Conservation (phyloP, 2,888 invertebrate species). For the Pyrrhia umbra region DNA sequence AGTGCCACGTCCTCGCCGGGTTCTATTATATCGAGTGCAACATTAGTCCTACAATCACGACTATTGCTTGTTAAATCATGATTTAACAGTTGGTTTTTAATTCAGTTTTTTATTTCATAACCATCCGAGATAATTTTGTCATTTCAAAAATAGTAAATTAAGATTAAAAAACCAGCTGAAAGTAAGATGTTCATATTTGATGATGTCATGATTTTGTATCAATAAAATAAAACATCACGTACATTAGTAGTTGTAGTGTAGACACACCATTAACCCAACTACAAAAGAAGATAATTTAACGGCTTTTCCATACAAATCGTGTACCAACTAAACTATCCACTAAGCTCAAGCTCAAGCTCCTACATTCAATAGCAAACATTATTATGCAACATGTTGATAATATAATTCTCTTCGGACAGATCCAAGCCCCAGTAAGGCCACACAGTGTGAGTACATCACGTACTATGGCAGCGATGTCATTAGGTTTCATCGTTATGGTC, state of each 20-base stretch:
- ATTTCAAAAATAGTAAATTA: no score
- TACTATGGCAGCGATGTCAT: constrained; percentile 97
- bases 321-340: background rate
- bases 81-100: background rate
- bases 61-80: constrained; percentile 31
- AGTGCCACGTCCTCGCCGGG: constrained; percentile 25
- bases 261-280: no score
- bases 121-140: no score
- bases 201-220: no score
- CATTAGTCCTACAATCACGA: constrained; percentile 31
- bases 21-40: constrained; percentile 33
- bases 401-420: constrained; percentile 62
- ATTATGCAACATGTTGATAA: constrained; percentile 12
- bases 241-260: no score
- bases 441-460: constrained; percentile 95
- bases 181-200: no score
- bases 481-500: constrained; percentile 97
- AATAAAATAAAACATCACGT: no score
- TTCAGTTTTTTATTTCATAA: background rate
- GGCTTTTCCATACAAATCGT: background rate
- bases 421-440: constrained; percentile 90
- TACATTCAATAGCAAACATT: background rate
- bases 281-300: no score
- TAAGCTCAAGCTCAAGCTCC: background rate
- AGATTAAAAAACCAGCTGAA: no score